A percentile compares a stretch with the other conserved stretches of the same genome.
phyloP scores from a whole-genome alignment of 2,797 vertebrate species.

The Sebastes steindachneri region DNA sequence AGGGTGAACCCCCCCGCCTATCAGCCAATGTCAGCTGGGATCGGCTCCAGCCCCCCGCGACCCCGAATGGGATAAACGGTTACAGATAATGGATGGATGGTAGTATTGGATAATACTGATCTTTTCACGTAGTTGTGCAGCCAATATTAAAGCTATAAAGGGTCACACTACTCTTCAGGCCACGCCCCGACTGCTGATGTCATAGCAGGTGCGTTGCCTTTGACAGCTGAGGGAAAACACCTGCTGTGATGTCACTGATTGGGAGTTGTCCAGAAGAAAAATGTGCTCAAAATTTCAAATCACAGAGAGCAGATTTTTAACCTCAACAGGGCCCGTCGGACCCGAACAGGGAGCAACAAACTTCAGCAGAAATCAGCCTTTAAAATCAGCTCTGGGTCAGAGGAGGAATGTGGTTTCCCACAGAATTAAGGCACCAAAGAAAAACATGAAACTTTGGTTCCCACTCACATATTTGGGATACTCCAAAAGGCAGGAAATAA shows the following conservation, averaged over 20 bases:
- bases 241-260: slow-evolving; percentile 18
- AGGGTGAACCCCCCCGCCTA: too few relatives aligned
- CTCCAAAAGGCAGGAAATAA: slow-evolving; percentile 39
- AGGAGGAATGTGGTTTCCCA: slow-evolving; percentile 35
- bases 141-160: not conserved
- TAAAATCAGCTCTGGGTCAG: not conserved
- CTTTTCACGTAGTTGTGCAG: not conserved
- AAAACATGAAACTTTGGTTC: slow-evolving; percentile 30
- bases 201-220: not conserved
- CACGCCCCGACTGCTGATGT: not conserved
- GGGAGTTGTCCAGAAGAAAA: not conserved
- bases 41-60: too few relatives aligned
- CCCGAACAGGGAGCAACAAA: not conserved
- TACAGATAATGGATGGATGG: too few relatives aligned
- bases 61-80: too few relatives aligned
- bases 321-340: not conserved
- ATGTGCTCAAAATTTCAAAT: not conserved
- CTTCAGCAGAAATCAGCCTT: not conserved
- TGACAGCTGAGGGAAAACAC: slow-evolving; percentile 25
- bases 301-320: not conserved
- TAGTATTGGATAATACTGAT: not conserved
- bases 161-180: not conserved
- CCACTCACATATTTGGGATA: slow-evolving; percentile 41
- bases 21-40: too few relatives aligned
- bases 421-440: slow-evolving; percentile 11